Conservation (phyloP, 2,113 vertebrate genomes). For the Hucho hucho region DNA sequence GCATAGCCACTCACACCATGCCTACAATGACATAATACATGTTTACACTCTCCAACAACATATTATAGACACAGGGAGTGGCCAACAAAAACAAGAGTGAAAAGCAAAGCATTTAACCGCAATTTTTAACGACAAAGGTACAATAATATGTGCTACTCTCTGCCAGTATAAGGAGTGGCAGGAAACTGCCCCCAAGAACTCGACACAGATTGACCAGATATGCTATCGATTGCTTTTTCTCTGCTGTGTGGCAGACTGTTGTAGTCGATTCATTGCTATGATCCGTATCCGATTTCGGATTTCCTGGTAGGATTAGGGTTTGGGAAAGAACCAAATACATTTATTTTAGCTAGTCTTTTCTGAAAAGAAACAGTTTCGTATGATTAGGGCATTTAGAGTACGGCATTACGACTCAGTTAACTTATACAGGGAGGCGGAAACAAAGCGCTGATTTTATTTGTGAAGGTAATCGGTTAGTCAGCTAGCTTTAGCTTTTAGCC, state of each 20-base stretch:
- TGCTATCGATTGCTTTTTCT: slow-evolving; percentile 37
- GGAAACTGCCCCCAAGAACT: too few species aligned
- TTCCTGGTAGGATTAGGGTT: slow-evolving; percentile 56
- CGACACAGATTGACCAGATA: slow-evolving; percentile 13
- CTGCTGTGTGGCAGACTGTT: slow-evolving; percentile 53
- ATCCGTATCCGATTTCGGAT: slow-evolving; percentile 35
- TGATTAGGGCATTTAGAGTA: background rate
- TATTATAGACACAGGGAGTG: too few species aligned
- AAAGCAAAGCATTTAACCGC: too few species aligned
- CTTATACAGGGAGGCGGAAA: too few species aligned
- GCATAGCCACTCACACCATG: too few species aligned
- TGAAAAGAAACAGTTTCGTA: background rate
- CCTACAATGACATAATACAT: too few species aligned
- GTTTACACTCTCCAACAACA: too few species aligned
- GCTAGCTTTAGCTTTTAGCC: background rate
- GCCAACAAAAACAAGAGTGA: too few species aligned
- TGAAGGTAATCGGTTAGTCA: background rate
- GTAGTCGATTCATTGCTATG: slow-evolving; percentile 27
- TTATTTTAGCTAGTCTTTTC: background rate
- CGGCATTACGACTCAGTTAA: background rate
- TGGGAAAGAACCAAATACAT: background rate
- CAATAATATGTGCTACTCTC: too few species aligned
- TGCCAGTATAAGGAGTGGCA: too few species aligned
- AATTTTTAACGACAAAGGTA: too few species aligned
- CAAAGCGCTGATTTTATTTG: background rate